Evolutionary conservation across 2,888 invertebrate species (phyloP), one percentile per base, ranked within the genome.

Genomic region (Amiota minor): DNA sequence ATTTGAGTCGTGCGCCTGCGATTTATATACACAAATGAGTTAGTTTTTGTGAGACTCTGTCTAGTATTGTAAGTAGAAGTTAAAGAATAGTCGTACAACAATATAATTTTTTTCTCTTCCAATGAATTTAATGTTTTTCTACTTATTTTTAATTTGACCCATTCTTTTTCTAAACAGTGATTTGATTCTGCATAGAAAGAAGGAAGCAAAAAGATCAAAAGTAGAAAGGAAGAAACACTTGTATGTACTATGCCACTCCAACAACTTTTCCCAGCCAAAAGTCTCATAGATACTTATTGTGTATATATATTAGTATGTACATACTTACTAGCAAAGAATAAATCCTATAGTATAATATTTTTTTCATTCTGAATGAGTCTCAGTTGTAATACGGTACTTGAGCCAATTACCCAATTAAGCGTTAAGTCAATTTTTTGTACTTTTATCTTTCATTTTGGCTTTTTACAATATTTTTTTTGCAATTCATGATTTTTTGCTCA

Each of bases 331-430:
- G 53, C 53, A 14, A 53, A 59, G 16, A 59, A 20, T 3, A 18
- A 18, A 56, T 18, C 18, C 16, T 11, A 20, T 59, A 59, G 35
- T 59, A 59, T 16, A 59, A 59, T 20, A 20, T 59, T 20, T 56
- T 56, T 56, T 59, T 59, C 11, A 35, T n/a, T 59, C 20, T 59
- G 59, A 70, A 71, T 74, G 75, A 78, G 76, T 77, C 59, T 3
- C 67, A 68, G 71, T 77, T 73, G 75, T 77, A 79, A 78, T 83
- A 84, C 78, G 83, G 83, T 83, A 86, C 83, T 86, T 84, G 83
- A 85, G 83, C 83, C 83, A 84, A 84, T 84, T 84, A 84, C 83
- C 86, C 83, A 84, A 84, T 84, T 84, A 84, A 84, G 85, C 81
- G 85, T 76, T 80, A 83, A 79, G 80, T 50, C 45, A 72, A 53